phyloP scores from a whole-genome alignment of 2,888 invertebrate species.

The Sarcophaga subvicina region DNA sequence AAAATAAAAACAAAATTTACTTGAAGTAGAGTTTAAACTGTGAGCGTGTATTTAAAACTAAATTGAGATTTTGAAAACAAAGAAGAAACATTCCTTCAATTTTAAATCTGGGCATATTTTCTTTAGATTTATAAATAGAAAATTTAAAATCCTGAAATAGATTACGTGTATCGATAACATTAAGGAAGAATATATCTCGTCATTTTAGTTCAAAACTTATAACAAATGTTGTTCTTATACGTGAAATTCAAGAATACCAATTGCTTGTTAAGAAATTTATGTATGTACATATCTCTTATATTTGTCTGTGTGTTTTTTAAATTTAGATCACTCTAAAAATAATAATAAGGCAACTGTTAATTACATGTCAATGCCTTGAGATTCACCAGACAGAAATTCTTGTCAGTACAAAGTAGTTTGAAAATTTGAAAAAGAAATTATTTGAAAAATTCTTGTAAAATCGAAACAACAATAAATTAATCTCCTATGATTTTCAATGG shows the following conservation, averaged over 20 bases:
- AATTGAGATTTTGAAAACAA: background rate
- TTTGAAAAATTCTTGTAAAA: too few relatives aligned
- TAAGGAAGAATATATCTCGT: background rate
- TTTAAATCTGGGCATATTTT: background rate
- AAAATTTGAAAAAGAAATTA: too few relatives aligned
- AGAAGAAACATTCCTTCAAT: too few relatives aligned
- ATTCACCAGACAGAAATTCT: constrained; percentile 30
- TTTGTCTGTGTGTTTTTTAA: background rate
- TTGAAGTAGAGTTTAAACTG: constrained; percentile 27
- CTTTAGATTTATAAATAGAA: constrained; percentile 15
- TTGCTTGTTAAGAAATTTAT: background rate
- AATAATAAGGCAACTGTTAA: background rate
- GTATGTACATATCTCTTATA: too few relatives aligned
- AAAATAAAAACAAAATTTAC: background rate
- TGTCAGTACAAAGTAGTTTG: background rate
- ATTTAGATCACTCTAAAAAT: background rate
- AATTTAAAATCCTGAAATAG: too few relatives aligned
- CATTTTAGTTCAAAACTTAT: background rate
- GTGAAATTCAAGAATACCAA: background rate
- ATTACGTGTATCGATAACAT: too few relatives aligned
- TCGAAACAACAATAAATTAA: too few relatives aligned
- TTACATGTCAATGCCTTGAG: constrained; percentile 23
- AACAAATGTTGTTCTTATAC: background rate
- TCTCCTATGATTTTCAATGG: too few relatives aligned
- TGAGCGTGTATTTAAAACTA: constrained; percentile 40